Evolutionary conservation across 2,797 vertebrate species (phyloP).

Genomic region (Peromyscus nudipes): DNA sequence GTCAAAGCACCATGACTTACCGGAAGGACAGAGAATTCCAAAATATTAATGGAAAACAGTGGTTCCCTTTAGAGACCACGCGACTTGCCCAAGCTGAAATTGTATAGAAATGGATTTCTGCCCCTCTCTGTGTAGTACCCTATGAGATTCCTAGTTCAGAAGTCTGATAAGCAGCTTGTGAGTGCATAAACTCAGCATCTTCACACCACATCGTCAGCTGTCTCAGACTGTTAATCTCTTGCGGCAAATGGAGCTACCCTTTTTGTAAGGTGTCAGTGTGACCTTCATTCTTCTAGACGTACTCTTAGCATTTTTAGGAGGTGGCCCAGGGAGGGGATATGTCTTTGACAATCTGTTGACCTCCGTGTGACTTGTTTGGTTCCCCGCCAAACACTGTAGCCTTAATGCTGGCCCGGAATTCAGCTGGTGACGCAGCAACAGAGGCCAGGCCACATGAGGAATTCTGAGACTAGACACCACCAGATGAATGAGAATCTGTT

Average conservation of each 20-base stretch:
- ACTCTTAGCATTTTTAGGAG: slow-evolving; percentile 38
- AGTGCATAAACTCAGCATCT: neutral
- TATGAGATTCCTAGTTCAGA: slow-evolving; percentile 9
- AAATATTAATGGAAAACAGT: neutral
- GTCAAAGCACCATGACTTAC: neutral
- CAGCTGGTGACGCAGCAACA: slow-evolving; percentile 62
- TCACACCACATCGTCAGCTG: neutral
- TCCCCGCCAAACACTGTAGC: neutral
- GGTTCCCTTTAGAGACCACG: neutral
- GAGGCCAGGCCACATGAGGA: neutral
- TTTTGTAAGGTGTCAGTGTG: neutral
- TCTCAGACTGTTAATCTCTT: slow-evolving; percentile 17
- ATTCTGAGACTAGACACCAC: slow-evolving; percentile 32
- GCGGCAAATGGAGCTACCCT: neutral
- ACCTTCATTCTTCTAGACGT: neutral
- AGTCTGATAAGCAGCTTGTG: neutral
- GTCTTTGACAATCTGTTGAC: slow-evolving; percentile 38
- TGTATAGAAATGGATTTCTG: neutral
- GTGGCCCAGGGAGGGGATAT: neutral
- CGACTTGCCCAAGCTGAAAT: neutral
- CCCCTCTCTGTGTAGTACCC: neutral
- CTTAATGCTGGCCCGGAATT: neutral
- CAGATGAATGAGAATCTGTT: slow-evolving; percentile 58
- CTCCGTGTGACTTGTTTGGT: slow-evolving; percentile 24
- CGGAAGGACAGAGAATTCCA: slow-evolving; percentile 20